These are phyloP conservation scores for Invenusta paracnida DNA, from an alignment of 2,888 invertebrate species.

Conservation along the genomic window DNA sequence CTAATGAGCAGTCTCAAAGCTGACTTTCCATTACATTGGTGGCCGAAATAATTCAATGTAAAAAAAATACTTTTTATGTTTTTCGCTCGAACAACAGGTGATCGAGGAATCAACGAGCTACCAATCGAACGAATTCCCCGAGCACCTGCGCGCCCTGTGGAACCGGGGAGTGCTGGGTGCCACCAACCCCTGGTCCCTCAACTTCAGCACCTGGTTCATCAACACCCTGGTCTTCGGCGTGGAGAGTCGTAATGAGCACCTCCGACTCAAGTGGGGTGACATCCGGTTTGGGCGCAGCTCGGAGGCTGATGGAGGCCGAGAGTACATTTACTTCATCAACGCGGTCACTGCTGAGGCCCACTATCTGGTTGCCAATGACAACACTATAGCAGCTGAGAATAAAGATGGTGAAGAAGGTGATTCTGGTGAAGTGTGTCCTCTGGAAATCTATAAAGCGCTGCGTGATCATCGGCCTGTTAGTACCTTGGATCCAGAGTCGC, in stretches of 20 bases:
- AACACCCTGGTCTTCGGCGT: constrained; percentile 31
- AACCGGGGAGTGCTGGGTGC: not conserved
- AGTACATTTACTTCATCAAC: constrained; percentile 14
- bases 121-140: constrained; percentile 21
- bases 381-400: not conserved
- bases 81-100: too few species aligned
- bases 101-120: not conserved
- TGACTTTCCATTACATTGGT: too few species aligned
- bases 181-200: constrained; percentile 28
- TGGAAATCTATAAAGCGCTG: not conserved
- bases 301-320: not conserved
- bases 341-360: constrained; percentile 13
- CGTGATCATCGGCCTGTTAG: constrained; percentile 14
- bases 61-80: too few species aligned
- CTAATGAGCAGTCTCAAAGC: too few species aligned
- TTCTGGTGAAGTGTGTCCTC: not conserved
- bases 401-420: not conserved
- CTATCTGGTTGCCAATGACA: not conserved
- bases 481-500: not conserved
- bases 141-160: not conserved
- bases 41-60: too few species aligned
- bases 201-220: constrained; percentile 33
- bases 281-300: not conserved
- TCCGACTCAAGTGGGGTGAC: constrained; percentile 33
- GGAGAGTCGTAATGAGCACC: constrained; percentile 27